A percentile compares a stretch with the other conserved stretches of the same genome.
Conservation (phyloP, 2,888 invertebrate genomes). For the Eugnorisma glareosa region DNA sequence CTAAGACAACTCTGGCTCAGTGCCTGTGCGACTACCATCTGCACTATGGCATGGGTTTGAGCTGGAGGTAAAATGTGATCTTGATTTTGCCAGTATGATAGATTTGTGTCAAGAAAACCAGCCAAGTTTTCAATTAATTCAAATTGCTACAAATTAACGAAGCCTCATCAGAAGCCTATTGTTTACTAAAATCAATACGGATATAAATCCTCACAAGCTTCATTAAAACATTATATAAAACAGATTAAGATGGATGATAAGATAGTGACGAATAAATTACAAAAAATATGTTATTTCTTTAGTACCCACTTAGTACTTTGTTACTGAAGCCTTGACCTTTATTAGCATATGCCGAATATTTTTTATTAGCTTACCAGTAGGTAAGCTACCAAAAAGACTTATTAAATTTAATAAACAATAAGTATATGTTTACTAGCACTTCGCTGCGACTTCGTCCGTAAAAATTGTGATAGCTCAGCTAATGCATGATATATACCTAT, state of each 20-base stretch:
- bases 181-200: conserved; percentile 47
- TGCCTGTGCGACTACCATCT: background rate
- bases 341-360: conserved; percentile 26
- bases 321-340: conserved; percentile 50
- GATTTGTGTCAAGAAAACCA: background rate
- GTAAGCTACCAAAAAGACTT: background rate
- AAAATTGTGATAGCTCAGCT: too few relatives aligned
- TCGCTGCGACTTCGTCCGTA: too few relatives aligned
- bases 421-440: too few relatives aligned
- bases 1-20: background rate
- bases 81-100: too few relatives aligned
- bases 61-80: too few relatives aligned
- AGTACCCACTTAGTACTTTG: conserved; percentile 42
- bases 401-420: conserved; percentile 3
- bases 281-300: conserved; percentile 50
- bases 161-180: background rate
- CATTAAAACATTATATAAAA: conserved; percentile 20
- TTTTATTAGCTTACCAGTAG: conserved; percentile 19
- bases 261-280: conserved; percentile 41
- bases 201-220: conserved; percentile 30
- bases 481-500: too few relatives aligned
- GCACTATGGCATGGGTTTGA: background rate
- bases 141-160: background rate
- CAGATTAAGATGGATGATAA: conserved; percentile 55
- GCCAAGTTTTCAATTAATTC: background rate